These are phyloP conservation scores for Aurelia sp. DNA, from an alignment of 30 jellyfish, hydroid and myxozoan species.

Conservation along the genomic window DNA sequence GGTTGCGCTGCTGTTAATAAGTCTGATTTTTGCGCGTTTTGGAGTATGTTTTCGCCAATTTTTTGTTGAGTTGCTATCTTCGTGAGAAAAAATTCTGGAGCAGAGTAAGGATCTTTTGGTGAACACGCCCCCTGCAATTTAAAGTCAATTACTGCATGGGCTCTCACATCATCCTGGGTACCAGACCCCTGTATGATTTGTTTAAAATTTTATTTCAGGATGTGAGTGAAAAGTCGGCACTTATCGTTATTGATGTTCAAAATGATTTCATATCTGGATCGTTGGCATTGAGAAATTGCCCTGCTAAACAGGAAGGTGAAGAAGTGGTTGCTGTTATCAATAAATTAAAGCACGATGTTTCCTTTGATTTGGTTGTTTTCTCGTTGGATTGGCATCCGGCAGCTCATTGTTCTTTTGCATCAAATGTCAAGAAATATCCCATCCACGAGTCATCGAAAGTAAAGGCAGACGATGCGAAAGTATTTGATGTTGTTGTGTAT, in stretches of 20 bases:
- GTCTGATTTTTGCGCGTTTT: no score
- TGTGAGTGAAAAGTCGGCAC: constrained; percentile 54
- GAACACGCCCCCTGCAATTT: no score
- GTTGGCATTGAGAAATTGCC: constrained; percentile 86
- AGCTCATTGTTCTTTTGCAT: constrained; percentile 91
- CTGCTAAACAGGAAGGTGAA: constrained; percentile 96
- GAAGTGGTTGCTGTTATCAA: constrained; percentile 86
- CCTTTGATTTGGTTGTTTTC: constrained; percentile 69
- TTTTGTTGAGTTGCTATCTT: no score
- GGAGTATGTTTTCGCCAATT: no score
- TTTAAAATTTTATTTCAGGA: constrained; percentile 58
- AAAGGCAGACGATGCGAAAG: constrained; percentile 63
- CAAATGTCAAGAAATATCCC: constrained; percentile 76
- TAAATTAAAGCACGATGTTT: constrained; percentile 24
- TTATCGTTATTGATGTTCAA: constrained; percentile 92
- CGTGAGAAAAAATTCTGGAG: no score
- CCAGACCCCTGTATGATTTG: no score
- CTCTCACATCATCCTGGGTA: no score
- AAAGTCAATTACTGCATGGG: no score
- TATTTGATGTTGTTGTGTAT: constrained; percentile 69
- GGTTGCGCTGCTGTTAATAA: no score
- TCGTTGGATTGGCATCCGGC: constrained; percentile 97
- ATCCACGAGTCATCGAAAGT: constrained; percentile 60
- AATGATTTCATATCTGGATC: constrained; percentile 97
- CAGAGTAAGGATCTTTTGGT: no score